Base-by-base conservation (phyloP, 2,888 invertebrate species). In the Steromphala cineraria region DNA sequence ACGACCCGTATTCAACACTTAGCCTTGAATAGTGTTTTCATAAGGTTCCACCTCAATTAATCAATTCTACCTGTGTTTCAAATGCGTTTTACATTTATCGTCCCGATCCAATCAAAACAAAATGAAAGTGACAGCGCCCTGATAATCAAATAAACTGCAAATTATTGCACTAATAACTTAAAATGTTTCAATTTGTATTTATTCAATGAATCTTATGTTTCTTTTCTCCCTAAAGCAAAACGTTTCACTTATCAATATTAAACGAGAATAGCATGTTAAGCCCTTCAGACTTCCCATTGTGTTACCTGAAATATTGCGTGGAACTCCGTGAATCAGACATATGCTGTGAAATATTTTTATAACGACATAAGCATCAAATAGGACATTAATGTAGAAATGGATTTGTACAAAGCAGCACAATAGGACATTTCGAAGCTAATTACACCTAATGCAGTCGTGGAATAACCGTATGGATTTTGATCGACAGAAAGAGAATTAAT, bases 141-240 rank as follows among this genome's bases (percentile, higher is more conserved):
- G 28, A 2, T 71, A 36, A 71, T 40, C 71, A 40, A 36, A 62
- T 62, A 71, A 71, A 31, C 19, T 71, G 71, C 36, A 71, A 24
- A 24, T 19, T 24, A 71, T 71, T 19, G 71, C 36, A 31, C 71
- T 71, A 71, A 71, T 71, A 71, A 31, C 71, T 71, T 71, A 71
- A 71, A 71, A 71, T 71, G 71, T 71, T 71, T 28, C 40, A 71
- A 36, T 71, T 71, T 71, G 36, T 71, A 71, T 71, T 71, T 71
- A 71, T 36, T 71, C 40, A 71, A 40, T 31, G 71, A 71, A 71
- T 71, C 36, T 71, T 71, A 71, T 71, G 17, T 71, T 28, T 71
- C 40, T 40, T 28, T 40, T 28, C 19, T 71, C 71, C 71, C 71
- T 40, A 71, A 62, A 71, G 71, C 71, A 71, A 71, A 36, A 40